Evolutionary conservation across 2,888 invertebrate species (phyloP).

Genomic region (Laspeyria flexula): DNA sequence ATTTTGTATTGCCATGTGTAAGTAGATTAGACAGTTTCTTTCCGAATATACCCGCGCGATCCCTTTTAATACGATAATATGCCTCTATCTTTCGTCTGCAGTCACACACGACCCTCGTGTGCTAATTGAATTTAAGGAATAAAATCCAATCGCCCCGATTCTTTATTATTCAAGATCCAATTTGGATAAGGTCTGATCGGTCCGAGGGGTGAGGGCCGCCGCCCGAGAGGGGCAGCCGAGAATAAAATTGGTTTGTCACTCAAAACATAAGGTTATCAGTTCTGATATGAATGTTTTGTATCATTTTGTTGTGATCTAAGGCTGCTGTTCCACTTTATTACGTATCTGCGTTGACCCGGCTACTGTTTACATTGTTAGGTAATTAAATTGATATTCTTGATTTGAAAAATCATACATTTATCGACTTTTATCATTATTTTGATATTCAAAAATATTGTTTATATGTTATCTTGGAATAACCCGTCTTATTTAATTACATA

Average conservation of each 20-base stretch:
- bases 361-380: neutral
- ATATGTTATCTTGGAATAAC: no score
- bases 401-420: no score
- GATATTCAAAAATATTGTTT: no score
- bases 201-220: slow-evolving; percentile 63
- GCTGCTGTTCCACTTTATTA: slow-evolving; percentile 4
- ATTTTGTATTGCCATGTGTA: slow-evolving; percentile 34
- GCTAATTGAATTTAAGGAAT: slow-evolving; percentile 87
- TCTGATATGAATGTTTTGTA: slow-evolving; percentile 43
- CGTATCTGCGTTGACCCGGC: slow-evolving; percentile 6
- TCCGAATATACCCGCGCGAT: slow-evolving; percentile 67
- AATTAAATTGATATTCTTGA: neutral
- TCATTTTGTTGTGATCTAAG: slow-evolving; percentile 27
- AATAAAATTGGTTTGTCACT: slow-evolving; percentile 87
- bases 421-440: no score
- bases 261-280: slow-evolving; percentile 83
- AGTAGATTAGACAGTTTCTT: slow-evolving; percentile 45
- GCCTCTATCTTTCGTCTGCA: slow-evolving; percentile 84
- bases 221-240: slow-evolving; percentile 77
- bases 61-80: slow-evolving; percentile 83
- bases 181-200: slow-evolving; percentile 87
- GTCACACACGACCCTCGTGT: slow-evolving; percentile 84
- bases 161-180: slow-evolving; percentile 88
- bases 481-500: no score
- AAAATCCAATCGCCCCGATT: slow-evolving; percentile 87